Percentiles rank a stretch among this genome's conserved stretches.
phyloP scores from a whole-genome alignment of 1,140 invertebrate genomes.

The Heliconius nattereri region DNA sequence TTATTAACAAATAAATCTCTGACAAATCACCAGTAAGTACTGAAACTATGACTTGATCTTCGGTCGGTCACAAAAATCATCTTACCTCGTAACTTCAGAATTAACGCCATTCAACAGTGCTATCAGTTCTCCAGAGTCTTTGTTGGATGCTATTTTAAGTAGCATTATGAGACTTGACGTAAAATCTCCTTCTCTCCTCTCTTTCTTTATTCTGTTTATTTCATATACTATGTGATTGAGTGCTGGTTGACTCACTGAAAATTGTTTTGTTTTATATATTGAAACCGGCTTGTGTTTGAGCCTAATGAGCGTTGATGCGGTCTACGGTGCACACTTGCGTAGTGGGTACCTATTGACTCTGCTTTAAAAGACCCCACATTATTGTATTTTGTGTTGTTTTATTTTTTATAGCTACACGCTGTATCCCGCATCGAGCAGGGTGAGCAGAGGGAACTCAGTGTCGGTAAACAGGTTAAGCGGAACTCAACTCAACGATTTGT shows the following conservation, averaged over 20 bases:
- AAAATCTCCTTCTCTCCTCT: neutral
- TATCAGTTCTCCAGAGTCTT: neutral
- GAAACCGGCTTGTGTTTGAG: too few relatives aligned
- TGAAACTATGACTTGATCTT: too few relatives aligned
- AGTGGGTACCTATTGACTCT: too few relatives aligned
- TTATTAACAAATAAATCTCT: too few relatives aligned
- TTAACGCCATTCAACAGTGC: neutral
- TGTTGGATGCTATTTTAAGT: neutral
- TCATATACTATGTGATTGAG: neutral
- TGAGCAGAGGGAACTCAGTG: neutral
- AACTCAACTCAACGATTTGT: too few relatives aligned
- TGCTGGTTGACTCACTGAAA: neutral
- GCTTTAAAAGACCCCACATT: too few relatives aligned
- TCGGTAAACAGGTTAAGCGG: too few relatives aligned
- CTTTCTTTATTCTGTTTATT: conserved; percentile 3
- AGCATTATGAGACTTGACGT: neutral
- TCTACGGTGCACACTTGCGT: too few relatives aligned
- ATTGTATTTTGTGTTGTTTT: neutral
- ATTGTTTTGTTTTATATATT: neutral
- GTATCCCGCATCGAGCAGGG: neutral
- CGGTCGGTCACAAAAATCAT: neutral
- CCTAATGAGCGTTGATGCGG: too few relatives aligned
- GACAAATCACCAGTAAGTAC: too few relatives aligned
- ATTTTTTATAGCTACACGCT: neutral
- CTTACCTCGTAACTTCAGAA: conserved; percentile 6